These are phyloP conservation scores for Cricetomys ansorgei DNA, from an alignment of 2,113 vertebrate species.

Conservation along the genomic window DNA sequence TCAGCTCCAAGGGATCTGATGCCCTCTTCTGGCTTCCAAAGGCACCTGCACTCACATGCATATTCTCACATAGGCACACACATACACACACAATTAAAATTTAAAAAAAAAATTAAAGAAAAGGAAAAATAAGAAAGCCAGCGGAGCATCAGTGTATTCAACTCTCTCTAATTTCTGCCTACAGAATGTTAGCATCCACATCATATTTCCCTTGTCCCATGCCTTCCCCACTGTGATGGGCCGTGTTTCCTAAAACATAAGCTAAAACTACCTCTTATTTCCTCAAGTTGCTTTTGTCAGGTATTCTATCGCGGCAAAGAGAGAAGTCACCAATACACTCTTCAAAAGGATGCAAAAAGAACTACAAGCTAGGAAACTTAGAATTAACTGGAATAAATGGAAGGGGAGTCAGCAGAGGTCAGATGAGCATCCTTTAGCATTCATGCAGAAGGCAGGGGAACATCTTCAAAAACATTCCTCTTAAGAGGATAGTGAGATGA, in stretches of 20 bases:
- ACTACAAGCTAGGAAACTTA: neutral
- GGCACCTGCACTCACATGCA: rapidly evolving
- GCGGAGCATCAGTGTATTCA: neutral
- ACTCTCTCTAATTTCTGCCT: neutral
- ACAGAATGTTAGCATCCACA: no score
- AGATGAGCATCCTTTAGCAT: neutral
- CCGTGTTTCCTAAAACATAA: neutral
- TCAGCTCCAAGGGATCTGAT: neutral
- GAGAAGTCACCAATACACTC: neutral
- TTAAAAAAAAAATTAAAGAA: no score
- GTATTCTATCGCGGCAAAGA: neutral
- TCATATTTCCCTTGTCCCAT: neutral
- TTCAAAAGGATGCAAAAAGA: neutral
- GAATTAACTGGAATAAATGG: neutral
- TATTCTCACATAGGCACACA: no score
- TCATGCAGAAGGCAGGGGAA: neutral
- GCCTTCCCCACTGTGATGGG: neutral
- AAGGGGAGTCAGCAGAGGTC: neutral
- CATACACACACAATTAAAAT: neutral
- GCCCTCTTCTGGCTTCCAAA: neutral
- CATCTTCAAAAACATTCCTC: neutral
- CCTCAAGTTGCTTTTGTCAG: neutral
- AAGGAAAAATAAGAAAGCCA: neutral
- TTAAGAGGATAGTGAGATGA: neutral
- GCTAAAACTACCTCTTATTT: neutral